These are phyloP conservation scores for Heteropelma amictum DNA, from an alignment of 2,888 invertebrate species.

Conservation along the genomic window DNA sequence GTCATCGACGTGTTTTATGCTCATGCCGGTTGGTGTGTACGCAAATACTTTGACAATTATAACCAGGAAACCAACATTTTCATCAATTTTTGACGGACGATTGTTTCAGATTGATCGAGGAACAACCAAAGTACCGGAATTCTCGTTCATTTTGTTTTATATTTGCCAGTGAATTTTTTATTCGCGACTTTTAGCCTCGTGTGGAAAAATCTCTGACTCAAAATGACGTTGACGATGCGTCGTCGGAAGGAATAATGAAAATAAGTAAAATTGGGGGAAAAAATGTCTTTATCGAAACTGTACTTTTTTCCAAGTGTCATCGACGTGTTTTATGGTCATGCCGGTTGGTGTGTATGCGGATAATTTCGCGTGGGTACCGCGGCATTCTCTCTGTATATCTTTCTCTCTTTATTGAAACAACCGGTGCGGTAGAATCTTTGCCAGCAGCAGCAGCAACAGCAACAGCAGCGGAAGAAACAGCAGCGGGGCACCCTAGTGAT, in stretches of 20 bases:
- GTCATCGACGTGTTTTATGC: no score
- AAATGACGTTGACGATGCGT: no score
- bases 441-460: slow-evolving; percentile 37
- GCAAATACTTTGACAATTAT: no score
- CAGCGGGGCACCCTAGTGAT: slow-evolving; percentile 74
- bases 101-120: no score
- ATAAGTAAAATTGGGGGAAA: background rate
- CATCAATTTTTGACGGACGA: no score
- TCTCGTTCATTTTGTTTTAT: no score
- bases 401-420: slow-evolving; percentile 22
- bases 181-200: no score
- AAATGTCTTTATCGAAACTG: background rate
- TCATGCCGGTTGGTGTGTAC: no score
- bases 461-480: slow-evolving; percentile 33
- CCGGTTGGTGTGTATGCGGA: slow-evolving; percentile 14
- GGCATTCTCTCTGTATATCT: slow-evolving; percentile 17
- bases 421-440: slow-evolving; percentile 39
- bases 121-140: no score
- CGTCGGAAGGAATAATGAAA: slow-evolving; percentile 8
- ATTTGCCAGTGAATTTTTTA: no score
- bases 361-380: slow-evolving; percentile 42
- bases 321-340: slow-evolving; percentile 28
- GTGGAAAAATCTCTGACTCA: no score
- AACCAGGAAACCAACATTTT: no score
- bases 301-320: slow-evolving; percentile 16